Conservation (phyloP, 2,888 invertebrate genomes). For the Eristalinus sepulchralis region DNA sequence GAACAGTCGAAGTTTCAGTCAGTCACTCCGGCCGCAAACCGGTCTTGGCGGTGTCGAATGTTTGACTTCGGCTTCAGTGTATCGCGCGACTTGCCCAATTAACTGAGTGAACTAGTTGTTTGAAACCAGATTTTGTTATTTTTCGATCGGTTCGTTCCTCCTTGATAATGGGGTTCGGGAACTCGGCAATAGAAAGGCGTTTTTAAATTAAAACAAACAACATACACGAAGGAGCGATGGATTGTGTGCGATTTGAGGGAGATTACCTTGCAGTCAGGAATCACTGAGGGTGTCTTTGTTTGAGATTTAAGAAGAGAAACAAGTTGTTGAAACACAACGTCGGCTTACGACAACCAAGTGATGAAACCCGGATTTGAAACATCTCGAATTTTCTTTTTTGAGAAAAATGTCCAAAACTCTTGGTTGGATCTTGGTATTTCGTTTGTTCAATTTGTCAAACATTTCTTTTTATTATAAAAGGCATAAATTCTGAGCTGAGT, state of each 20-base stretch:
- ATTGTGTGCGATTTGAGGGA: neutral
- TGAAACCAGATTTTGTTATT: slow-evolving; percentile 27
- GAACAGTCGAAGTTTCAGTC: neutral
- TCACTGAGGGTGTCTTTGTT: too few species aligned
- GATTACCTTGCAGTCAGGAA: neutral
- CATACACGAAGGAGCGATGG: neutral
- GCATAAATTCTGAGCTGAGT: too few species aligned
- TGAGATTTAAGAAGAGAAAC: too few species aligned
- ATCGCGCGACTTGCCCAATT: slow-evolving; percentile 34
- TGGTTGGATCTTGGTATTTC: too few species aligned
- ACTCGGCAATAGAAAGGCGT: slow-evolving; percentile 20
- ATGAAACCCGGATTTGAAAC: too few species aligned
- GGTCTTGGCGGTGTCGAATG: slow-evolving; percentile 16
- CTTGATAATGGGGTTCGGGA: neutral
- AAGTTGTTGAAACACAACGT: too few species aligned
- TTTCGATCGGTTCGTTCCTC: neutral
- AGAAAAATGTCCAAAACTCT: too few species aligned
- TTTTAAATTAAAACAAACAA: slow-evolving; percentile 6
- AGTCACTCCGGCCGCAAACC: slow-evolving; percentile 20
- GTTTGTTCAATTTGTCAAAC: too few species aligned
- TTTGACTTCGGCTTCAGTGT: slow-evolving; percentile 21
- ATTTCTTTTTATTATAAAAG: too few species aligned
- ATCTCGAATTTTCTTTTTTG: too few species aligned
- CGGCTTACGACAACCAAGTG: too few species aligned
- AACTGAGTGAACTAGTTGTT: slow-evolving; percentile 28